Base-by-base conservation (phyloP, 1,140 invertebrate genomes). In the Latrodectus geometricus region DNA sequence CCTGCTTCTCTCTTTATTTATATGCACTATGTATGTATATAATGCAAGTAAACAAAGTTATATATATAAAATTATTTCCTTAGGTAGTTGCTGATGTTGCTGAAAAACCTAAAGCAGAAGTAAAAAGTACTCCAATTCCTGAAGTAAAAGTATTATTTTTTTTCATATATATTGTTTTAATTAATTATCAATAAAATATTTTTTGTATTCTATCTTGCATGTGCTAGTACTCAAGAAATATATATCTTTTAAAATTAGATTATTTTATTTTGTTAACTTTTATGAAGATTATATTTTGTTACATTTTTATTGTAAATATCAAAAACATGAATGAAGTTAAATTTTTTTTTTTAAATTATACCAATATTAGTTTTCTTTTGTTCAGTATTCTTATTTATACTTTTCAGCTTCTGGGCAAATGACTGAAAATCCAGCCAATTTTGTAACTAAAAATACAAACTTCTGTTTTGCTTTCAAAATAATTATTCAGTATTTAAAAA, bases 11-110 rank as follows among this genome's bases (percentile, higher is more conserved):
- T 61, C 8, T 2, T 11, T 17, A 61, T 0, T 17, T 61, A 61
- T 61, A 17, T 61, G 8, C 2, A 4, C 2, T 61, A 61, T 61
- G 17, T 61, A 14, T 61, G 35, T 61, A 61, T 9, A 56, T 14
- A 61, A 61, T 61, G 0, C 17, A 61, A 4, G 54, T 11, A 61
- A 14, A 56, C 14, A 56, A 56, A 56, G 14, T 56, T 56, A 9
- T 9, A 56, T 56, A 56, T 56, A 9, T 56, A 56, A 4, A 14
- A 61, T 61, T 61, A 4, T 61, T 14, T 61, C 70, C 50, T 56
- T 20, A 83, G 80, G 70, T 83, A 4, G 50, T 49, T 23, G 80
- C 80, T 49, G 80, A 83, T 21, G 80, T 83, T 49, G 54, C 61
- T 35, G 80, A 83, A 20, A 68, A 61, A 74, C 69, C 80, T 48